Evolutionary conservation across 2,888 invertebrate genomes (phyloP), one percentile per base, ranked within the genome.

Genomic region (Drosophila heteroneura): DNA sequence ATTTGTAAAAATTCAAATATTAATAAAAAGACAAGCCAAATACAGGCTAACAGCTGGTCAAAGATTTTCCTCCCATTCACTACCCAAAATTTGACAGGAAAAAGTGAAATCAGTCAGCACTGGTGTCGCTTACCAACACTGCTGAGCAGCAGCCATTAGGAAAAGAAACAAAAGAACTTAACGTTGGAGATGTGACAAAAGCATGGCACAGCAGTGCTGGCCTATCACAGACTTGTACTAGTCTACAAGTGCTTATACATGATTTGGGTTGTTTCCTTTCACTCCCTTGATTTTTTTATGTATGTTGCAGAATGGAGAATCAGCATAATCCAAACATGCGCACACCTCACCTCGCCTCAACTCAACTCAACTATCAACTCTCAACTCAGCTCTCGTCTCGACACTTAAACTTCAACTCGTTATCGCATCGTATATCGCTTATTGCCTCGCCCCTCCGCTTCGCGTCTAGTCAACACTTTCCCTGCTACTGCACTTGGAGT

Each of bases 341-440:
- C 74, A 67, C 63, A 70, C 30, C 44, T 26, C 54, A 6, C 22
- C 49, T 33, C 33, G 3, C 5, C 22, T 28, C n/a, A 26, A 49
- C 49, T 12, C 51, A 35, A 54, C 52, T 58, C n/a, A 19, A 51
- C 28, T 16, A 47, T 51, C 32, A 35, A 33, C 58, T 37, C 54
- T 33, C 26, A 41, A 32, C 61, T 51, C 53, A 49, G 51, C 39
- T 59, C 49, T 37, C 54, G n/a, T 54, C 57, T 53, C 58, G 71
- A 75, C 70, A 82, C 89, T 85, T 81, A 63, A 80, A 74, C 79
- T 74, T 74, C 74, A 88, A 80, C 85, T 87, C 88, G 91, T 91
- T 87, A 91, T 87, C 86, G 88, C 82, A 68, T 87, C 85, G 80
- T 76, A 82, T 84, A 89, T 87, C 86, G 90, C 88, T 91, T 87